Conservation (phyloP, 1,140 invertebrate genomes). For the Drosophila parvula region DNA sequence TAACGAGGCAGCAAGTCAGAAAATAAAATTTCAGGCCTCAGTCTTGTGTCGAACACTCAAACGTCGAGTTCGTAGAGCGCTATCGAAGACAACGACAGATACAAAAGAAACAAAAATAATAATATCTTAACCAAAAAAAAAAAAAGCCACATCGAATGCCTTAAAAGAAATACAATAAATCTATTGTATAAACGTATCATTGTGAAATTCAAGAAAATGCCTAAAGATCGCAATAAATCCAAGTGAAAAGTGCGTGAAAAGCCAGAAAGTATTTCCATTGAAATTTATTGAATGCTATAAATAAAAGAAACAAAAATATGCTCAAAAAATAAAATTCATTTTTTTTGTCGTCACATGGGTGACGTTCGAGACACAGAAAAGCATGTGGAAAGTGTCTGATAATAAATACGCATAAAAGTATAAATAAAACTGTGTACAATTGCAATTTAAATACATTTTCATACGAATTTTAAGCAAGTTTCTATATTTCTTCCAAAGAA, state of each 20-base stretch:
- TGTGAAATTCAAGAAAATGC: conserved; percentile 72
- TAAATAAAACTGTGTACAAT: conserved; percentile 11
- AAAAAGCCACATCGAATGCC: conserved; percentile 1
- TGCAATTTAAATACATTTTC: conserved; percentile 7
- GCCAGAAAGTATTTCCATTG: conserved; percentile 26
- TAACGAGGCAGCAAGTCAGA: conserved; percentile 28
- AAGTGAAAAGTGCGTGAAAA: conserved; percentile 64
- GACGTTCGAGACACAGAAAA: conserved; percentile 22
- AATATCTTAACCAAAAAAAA: conserved; percentile 12
- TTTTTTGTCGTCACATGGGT: conserved; percentile 48
- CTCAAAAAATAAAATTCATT: conserved; percentile 31
- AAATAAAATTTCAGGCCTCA: conserved; percentile 39
- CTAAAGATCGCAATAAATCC: conserved; percentile 25
- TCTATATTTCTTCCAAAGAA: not conserved
- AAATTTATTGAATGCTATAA: conserved; percentile 33
- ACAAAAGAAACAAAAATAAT: conserved; percentile 13
- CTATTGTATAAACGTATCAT: conserved; percentile 45
- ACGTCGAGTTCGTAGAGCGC: conserved; percentile 57
- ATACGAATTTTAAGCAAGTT: not conserved
- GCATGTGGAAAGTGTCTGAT: conserved; percentile 30
- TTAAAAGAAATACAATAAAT: conserved; percentile 46
- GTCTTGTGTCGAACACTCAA: conserved; percentile 76
- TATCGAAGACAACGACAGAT: conserved; percentile 74
- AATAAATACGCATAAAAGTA: conserved; percentile 3
- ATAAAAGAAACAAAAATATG: conserved; percentile 34